These are phyloP conservation scores for Porites cylindrica DNA, from an alignment of 92 coral and sea anemone species.

Conservation along the genomic window DNA sequence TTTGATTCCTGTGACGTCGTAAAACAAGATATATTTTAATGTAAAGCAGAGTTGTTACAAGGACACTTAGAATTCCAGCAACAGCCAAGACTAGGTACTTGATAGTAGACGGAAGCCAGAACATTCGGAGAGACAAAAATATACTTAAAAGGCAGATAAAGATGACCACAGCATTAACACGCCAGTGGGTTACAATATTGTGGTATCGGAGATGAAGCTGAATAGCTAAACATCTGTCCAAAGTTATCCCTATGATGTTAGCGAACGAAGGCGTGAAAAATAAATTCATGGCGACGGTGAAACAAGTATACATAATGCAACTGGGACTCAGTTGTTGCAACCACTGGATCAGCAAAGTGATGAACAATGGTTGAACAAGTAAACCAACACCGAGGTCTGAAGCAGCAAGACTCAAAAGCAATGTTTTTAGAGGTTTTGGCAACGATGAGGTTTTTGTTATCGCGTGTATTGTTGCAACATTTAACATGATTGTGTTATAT, in stretches of 20 bases:
- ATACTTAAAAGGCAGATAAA: too few species aligned
- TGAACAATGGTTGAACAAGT: not conserved
- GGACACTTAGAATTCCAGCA: not conserved
- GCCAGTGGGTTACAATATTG: not conserved
- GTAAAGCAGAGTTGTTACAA: not conserved
- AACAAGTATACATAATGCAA: not conserved
- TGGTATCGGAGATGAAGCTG: constrained; percentile 11
- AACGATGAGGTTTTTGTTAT: too few species aligned
- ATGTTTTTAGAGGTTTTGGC: too few species aligned
- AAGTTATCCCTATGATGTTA: not conserved
- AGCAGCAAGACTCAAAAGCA: too few species aligned
- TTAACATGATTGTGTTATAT: not conserved
- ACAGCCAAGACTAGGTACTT: not conserved
- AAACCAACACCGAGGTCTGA: constrained; percentile 6
- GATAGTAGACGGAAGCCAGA: not conserved
- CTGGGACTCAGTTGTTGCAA: not conserved
- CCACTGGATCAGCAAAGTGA: not conserved
- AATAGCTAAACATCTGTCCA: constrained; percentile 17
- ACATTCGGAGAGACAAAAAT: not conserved
- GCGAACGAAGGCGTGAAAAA: not conserved
- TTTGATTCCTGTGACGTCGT: constrained; percentile 3
- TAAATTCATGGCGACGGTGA: not conserved
- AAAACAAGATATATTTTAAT: not conserved
- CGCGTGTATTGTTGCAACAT: not conserved
- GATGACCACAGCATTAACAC: too few species aligned